Conservation (phyloP, 2,113 vertebrate species). For the Laticauda colubrina region DNA sequence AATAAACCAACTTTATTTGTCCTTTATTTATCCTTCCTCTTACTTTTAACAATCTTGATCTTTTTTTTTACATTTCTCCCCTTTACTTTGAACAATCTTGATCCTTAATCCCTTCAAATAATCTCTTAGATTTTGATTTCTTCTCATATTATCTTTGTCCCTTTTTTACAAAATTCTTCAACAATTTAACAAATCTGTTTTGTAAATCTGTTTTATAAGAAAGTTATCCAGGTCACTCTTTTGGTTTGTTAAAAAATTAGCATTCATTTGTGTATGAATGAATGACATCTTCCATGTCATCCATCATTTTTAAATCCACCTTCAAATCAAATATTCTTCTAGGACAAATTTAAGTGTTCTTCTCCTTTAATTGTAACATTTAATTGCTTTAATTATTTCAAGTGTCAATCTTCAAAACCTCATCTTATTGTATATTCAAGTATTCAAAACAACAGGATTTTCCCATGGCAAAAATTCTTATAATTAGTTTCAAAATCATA, state of each 20-base stretch:
- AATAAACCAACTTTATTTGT: neutral
- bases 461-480: neutral
- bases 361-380: neutral
- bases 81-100: neutral
- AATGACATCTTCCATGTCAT: neutral
- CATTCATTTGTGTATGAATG: neutral
- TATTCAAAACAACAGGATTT: neutral
- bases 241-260: neutral
- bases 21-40: neutral
- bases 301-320: neutral
- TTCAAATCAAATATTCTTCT: neutral
- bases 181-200: neutral
- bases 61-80: neutral
- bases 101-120: neutral
- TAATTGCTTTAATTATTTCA: neutral
- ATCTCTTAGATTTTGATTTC: neutral
- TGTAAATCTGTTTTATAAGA: neutral
- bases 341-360: neutral
- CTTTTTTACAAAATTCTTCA: neutral
- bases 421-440: neutral
- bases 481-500: neutral
- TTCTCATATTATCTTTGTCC: neutral
- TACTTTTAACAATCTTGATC: neutral
- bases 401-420: neutral
- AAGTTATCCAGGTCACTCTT: neutral